These are phyloP conservation scores for Pseudomyrmex sp. DNA, from an alignment of 1,140 invertebrate species.

Conservation along the genomic window DNA sequence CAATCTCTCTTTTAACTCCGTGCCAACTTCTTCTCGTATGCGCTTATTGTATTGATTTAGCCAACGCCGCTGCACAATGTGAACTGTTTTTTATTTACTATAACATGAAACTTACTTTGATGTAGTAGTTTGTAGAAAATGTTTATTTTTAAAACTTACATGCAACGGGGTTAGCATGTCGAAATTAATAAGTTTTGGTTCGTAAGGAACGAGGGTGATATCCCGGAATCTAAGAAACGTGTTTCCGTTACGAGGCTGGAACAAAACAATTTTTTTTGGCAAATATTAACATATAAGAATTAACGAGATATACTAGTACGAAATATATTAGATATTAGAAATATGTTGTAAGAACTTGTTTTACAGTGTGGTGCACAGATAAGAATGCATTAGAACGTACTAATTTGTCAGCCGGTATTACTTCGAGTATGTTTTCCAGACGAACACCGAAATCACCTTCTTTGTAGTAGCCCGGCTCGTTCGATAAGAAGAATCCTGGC, in stretches of 20 bases:
- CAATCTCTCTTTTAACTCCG: constrained; percentile 89
- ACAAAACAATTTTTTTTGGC: constrained; percentile 8
- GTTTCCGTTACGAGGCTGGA: constrained; percentile 81
- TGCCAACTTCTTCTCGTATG: constrained; percentile 89
- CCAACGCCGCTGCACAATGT: constrained; percentile 88
- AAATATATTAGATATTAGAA: background rate
- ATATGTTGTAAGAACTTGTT: background rate
- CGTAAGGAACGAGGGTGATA: constrained; percentile 96
- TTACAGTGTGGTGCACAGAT: background rate
- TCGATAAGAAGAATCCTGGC: constrained; percentile 94
- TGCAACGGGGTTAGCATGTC: constrained; percentile 91
- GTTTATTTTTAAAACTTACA: constrained; percentile 83
- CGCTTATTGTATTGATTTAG: constrained; percentile 92
- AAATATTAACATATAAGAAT: constrained; percentile 14
- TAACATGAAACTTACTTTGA: too few species aligned
- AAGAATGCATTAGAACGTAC: constrained; percentile 61
- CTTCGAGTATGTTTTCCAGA: constrained; percentile 96
- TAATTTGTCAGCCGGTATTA: constrained; percentile 87
- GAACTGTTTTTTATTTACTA: constrained; percentile 14
- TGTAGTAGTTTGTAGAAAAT: too few species aligned
- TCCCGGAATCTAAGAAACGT: constrained; percentile 91
- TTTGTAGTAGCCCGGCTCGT: constrained; percentile 93
- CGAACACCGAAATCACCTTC: constrained; percentile 95
- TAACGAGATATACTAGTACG: background rate
- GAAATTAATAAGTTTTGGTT: constrained; percentile 94